Evolutionary conservation across 2,113 vertebrate genomes (phyloP).

Genomic region (Actinemys pallida): DNA sequence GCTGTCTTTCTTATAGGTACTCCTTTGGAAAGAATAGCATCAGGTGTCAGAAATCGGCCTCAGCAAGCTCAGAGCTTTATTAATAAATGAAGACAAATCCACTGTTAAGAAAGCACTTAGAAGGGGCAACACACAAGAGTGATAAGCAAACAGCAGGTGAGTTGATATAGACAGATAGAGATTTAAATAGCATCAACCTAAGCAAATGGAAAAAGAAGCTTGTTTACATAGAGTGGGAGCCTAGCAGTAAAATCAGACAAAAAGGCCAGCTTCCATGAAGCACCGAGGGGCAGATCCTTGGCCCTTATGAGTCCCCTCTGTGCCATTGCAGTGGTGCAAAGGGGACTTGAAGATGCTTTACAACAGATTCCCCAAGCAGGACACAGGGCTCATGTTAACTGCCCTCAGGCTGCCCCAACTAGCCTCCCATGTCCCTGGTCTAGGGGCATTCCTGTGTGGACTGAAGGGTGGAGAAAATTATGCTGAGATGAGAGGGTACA

Average conservation of each 20-base stretch:
- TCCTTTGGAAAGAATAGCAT: neutral
- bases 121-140: neutral
- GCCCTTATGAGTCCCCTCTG: neutral
- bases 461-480: too few relatives aligned
- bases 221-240: neutral
- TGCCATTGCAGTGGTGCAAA: neutral
- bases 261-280: neutral
- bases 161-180: neutral
- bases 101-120: neutral
- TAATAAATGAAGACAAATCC: neutral
- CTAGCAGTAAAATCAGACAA: neutral
- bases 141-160: slow-evolving; percentile 7
- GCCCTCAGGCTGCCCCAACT: too few relatives aligned
- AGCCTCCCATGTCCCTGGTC: fast-evolving
- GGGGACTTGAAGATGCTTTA: neutral
- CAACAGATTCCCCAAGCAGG: too few relatives aligned
- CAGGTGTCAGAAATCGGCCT: neutral
- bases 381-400: fast-evolving
- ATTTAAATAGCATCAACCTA: neutral
- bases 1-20: neutral
- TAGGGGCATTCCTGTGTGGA: neutral
- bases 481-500: neutral
- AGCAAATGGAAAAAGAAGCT: neutral
- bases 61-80: neutral
- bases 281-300: neutral